phyloP scores from a whole-genome alignment of 2,888 invertebrate genomes.

The Lasioglossum zephyrum region DNA sequence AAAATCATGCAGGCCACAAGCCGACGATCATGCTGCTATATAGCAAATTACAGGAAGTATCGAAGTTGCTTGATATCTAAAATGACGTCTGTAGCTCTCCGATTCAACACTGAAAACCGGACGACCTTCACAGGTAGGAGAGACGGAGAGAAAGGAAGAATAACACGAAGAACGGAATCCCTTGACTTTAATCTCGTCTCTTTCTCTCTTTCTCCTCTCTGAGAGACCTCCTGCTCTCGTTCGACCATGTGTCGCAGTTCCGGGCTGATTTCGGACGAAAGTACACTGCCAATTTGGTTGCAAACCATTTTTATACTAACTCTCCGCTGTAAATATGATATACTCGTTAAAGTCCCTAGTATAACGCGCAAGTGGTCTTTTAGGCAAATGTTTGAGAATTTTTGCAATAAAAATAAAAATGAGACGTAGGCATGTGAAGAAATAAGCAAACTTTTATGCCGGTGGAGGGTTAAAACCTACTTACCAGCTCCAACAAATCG shows the following conservation, averaged over 20 bases:
- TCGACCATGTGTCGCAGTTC: neutral
- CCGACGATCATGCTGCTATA: neutral
- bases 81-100: conserved; percentile 51
- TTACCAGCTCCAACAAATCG: neutral
- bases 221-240: neutral
- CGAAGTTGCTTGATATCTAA: conserved; percentile 48
- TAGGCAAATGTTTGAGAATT: neutral
- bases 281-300: neutral
- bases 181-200: conserved; percentile 17
- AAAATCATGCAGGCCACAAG: conserved; percentile 13
- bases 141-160: conserved; percentile 51
- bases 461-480: neutral
- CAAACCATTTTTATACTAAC: neutral
- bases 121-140: conserved; percentile 56
- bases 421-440: neutral
- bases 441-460: neutral
- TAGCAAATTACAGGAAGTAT: conserved; percentile 58
- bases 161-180: conserved; percentile 42
- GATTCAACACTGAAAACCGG: conserved; percentile 66
- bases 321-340: neutral
- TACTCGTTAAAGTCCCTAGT: neutral
- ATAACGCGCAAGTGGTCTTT: neutral
- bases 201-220: neutral
- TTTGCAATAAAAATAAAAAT: neutral
- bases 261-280: neutral